Base-by-base conservation (phyloP, 2,797 vertebrate genomes). In the Helarctos malayanus region DNA sequence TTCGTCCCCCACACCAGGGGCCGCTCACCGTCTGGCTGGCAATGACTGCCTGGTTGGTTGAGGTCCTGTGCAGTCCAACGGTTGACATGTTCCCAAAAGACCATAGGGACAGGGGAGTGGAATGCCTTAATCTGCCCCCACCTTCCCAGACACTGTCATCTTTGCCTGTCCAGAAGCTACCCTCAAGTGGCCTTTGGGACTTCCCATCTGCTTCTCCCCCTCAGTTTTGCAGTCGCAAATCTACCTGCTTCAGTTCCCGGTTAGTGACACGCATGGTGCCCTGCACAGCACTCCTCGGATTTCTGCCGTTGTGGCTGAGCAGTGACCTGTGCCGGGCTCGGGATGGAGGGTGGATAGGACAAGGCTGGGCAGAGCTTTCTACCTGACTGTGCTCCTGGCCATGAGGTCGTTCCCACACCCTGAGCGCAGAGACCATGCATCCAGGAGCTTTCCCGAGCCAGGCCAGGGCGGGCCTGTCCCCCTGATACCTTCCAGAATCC, bases 351-450 rank as follows among this genome's bases (percentile, higher is more conserved):
- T 0, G 1, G 35, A 54, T 5, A 32, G 14, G 12, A 32, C 19
- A 45, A 35, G 29, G 4, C n/a, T 32, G 29, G 14, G 9, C 49
- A 35, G 49, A 93, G 15, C 14, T 47, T 38, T 14, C 12, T 1
- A 9, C 65, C 29, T 10, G 73, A 21, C 21, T 32, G 15, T 15
- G 15, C 71, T 27, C 23, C 13, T 16, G 23, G 38, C 12, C 1
- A 0, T 41, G 29, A 45, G 38, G 3, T 25, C 49, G 23, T 32
- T 1, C 49, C 71, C 13, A 2, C 7, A 0, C 35, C 61, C 63
- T 5, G 14, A 19, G 7, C 2, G 0, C 15, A 2, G 7, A 79
- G 18, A 6, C 12, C 7, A 1, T 0, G 1, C 32, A 1, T 56
- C 29, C 15, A 11, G 35, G 65, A 47, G 56, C 2, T 57, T 14